Conservation (phyloP, 2,888 invertebrate species). For the Yponomeuta sedellus region DNA sequence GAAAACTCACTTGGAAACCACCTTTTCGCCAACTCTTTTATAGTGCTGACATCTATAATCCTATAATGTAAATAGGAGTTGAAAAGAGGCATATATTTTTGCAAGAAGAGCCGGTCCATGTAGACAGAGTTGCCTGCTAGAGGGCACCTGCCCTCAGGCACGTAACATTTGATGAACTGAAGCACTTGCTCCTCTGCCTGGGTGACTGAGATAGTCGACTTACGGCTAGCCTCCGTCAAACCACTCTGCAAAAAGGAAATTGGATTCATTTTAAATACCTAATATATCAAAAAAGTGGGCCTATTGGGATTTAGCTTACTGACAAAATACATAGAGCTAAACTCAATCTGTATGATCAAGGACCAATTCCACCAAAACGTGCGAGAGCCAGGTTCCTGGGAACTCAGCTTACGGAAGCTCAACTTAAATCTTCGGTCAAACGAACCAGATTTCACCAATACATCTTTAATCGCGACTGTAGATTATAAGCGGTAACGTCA, state of each 20-base stretch:
- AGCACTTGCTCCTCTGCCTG: conserved; percentile 84
- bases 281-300: too few species aligned
- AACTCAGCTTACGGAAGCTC: too few species aligned
- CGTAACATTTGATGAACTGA: conserved; percentile 81
- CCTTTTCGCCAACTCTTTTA: conserved; percentile 88
- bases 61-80: conserved; percentile 91
- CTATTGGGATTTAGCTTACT: too few species aligned
- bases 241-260: conserved; percentile 80
- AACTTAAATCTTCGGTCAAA: too few species aligned
- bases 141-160: conserved; percentile 78
- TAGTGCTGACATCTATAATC: conserved; percentile 92
- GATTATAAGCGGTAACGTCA: too few species aligned
- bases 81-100: conserved; percentile 88
- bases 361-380: too few species aligned
- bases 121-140: conserved; percentile 93
- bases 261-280: background rate
- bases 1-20: conserved; percentile 83
- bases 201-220: conserved; percentile 79
- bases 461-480: too few species aligned
- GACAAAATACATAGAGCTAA: too few species aligned
- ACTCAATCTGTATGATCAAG: too few species aligned
- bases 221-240: conserved; percentile 82
- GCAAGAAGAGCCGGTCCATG: conserved; percentile 89
- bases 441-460: too few species aligned
- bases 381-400: too few species aligned